Percentiles rank a stretch among this genome's conserved stretches.
phyloP scores from a whole-genome alignment of 2,797 vertebrate genomes.

The Mycteria americana region DNA sequence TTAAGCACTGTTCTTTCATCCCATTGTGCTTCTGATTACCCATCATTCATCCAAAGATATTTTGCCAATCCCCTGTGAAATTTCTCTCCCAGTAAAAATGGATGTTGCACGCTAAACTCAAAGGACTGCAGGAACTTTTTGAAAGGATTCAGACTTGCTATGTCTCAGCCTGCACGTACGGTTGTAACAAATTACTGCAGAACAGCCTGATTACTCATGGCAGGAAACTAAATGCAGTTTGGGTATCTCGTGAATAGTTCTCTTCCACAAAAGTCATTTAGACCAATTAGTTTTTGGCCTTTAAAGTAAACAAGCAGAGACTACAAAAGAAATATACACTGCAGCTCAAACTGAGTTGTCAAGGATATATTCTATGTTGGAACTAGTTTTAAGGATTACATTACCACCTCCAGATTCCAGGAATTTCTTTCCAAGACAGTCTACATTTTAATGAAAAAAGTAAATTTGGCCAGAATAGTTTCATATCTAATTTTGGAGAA shows the following conservation, averaged over 20 bases:
- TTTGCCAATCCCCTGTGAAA: neutral
- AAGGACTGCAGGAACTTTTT: neutral
- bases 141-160: neutral
- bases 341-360: neutral
- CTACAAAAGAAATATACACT: neutral
- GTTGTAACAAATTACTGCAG: neutral
- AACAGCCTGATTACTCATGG: neutral
- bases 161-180: neutral
- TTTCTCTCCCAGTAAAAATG: neutral
- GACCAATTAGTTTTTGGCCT: neutral
- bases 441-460: neutral
- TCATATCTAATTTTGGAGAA: neutral
- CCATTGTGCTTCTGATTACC: neutral
- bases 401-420: neutral
- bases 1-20: neutral
- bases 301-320: neutral
- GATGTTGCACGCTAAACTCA: neutral
- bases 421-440: neutral
- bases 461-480: neutral
- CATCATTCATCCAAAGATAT: neutral
- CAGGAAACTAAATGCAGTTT: neutral
- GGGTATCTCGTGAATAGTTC: neutral
- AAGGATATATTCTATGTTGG: neutral
- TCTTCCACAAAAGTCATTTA: neutral
- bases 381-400: neutral